phyloP scores from a whole-genome alignment of 2,888 invertebrate species.

The Neoitamus cyanurus region DNA sequence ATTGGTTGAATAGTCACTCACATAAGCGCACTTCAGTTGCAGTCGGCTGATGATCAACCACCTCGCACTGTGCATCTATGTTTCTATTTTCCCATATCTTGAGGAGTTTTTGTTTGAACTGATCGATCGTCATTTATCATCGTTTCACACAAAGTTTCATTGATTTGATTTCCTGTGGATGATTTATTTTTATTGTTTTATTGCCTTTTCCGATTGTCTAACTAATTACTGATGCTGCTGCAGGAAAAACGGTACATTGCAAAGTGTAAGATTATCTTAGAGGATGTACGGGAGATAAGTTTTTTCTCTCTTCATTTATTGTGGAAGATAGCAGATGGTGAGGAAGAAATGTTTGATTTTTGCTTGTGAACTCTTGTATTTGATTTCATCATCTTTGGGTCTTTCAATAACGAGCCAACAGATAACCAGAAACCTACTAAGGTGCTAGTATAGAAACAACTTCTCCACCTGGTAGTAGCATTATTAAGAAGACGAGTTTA shows the following conservation, averaged over 20 bases:
- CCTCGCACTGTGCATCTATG: not conserved
- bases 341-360: not conserved
- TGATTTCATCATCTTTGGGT: not conserved
- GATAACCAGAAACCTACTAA: not conserved
- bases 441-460: not conserved
- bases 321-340: not conserved
- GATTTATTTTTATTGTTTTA: not conserved
- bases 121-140: conserved; percentile 18
- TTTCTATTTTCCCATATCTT: not conserved
- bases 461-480: not conserved
- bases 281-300: not conserved
- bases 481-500: not conserved
- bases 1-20: not conserved
- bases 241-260: not conserved
- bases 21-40: not conserved
- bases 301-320: not conserved
- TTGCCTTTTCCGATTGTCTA: not conserved
- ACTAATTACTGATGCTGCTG: not conserved
- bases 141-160: conserved; percentile 11
- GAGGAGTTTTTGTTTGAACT: not conserved
- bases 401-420: not conserved
- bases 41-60: not conserved
- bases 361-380: not conserved
- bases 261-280: not conserved
- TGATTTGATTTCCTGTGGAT: conserved; percentile 16